Evolutionary conservation across 2,888 invertebrate species (phyloP), one percentile per base, ranked within the genome.

Genomic region (Lochmaea capreae): DNA sequence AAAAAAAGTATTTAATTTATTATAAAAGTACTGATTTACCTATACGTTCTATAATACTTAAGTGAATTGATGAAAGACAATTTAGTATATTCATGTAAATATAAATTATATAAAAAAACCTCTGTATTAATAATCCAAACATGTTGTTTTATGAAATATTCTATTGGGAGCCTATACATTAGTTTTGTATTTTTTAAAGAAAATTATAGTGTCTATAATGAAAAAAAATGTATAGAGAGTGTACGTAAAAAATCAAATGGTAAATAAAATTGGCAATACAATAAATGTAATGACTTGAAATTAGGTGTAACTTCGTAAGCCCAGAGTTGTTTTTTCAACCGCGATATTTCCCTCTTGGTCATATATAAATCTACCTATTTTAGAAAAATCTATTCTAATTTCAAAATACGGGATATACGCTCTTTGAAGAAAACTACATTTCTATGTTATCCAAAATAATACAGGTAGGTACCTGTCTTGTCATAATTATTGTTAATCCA

Each of bases 121-220:
- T 62, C 68, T 68, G 68, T 68, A 68, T 62, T 71, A 71, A 71
- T 71, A 71, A 65, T 65, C 63, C 63, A 71, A 42, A 65, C 22
- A 46, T 57, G 63, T 69, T 69, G 65, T 71, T 71, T 71, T 65
- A 71, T 65, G 71, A 71, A 65, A 71, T 65, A 71, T 71, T 71
- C 65, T 71, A 71, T 65, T 65, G 71, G 71, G 46, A 58, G 65
- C 65, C 49, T 57, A n/a, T n/a, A 71, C 63, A 71, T 58, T 65
- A 71, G 65, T 71, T 71, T 71, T 71, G 58, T 71, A 71, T 71
- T 70, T 68, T 68, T 70, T 65, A 71, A 71, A 71, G 18, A 70
- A 65, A 65, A 65, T 33, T 58, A 65, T 71, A 65, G 63, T 49
- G 57, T 70, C 70, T 70, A 57, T 57, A 65, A 57, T 54, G 43